Evolutionary conservation across 2,888 invertebrate species (phyloP), one percentile per base, ranked within the genome.

Genomic region (Anthrax anthrax): DNA sequence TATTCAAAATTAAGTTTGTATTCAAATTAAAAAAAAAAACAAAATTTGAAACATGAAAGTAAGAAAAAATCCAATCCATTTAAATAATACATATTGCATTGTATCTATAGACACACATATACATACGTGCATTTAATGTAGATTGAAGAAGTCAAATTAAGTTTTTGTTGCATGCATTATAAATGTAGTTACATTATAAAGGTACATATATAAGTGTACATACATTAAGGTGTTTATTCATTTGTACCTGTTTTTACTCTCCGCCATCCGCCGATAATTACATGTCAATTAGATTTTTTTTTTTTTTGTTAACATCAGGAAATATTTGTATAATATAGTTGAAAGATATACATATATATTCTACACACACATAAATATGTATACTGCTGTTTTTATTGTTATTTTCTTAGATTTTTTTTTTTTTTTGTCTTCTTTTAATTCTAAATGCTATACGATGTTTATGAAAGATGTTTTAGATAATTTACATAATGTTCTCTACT

Each of bases 231-330:
- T n/a, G n/a, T n/a, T n/a, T n/a, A n/a, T n/a, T n/a, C n/a, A n/a
- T n/a, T n/a, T n/a, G n/a, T n/a, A n/a, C n/a, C n/a, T n/a, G n/a
- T n/a, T n/a, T n/a, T n/a, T n/a, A n/a, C 4, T 47, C 39, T 34
- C 37, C 39, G 46, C 36, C 39, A 46, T 46, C 39, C 39, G 38
- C 41, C 46, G 50, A 50, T 50, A 50, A 50, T 50, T 50, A 50
- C 50, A 50, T 50, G 50, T 50, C 50, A 50, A 50, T 48, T 50
- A 50, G 19, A 37, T 47, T 46, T 27, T 50, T 39, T 46, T 41
- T 46, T 32, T 32, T 32, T 32, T 32, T 32, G 12, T 32, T 32
- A 32, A 32, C 29, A 32, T 32, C 29, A 41, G 42, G 37, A 40
- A 40, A 41, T 41, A 37, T 18, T 37, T 27, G 16, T 36, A n/a